Conservation (phyloP, 2,797 vertebrate genomes). For the Carapus acus region DNA sequence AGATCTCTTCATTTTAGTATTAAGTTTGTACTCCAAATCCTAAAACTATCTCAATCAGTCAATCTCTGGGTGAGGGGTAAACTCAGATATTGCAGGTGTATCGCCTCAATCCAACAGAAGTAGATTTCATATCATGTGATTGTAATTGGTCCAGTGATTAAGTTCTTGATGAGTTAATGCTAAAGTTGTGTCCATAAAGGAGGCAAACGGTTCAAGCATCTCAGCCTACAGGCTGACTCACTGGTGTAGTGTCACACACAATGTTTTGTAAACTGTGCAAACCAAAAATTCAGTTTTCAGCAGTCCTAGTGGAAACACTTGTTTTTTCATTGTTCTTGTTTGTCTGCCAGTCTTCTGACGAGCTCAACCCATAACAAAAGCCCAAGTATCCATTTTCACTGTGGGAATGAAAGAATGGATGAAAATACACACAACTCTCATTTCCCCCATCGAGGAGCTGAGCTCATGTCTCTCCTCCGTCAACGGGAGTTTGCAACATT, state of each 20-base stretch:
- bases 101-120: no score
- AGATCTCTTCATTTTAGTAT: no score
- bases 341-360: constrained; percentile 55
- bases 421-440: constrained; percentile 67
- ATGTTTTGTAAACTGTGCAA: constrained; percentile 1
- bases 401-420: constrained; percentile 67
- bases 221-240: constrained; percentile 14
- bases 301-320: constrained; percentile 19
- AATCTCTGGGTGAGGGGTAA: no score
- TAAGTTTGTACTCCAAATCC: no score
- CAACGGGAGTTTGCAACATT: constrained; percentile 2
- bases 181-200: no score
- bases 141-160: no score
- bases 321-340: constrained; percentile 44
- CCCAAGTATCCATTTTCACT: constrained; percentile 62
- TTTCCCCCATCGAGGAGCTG: constrained; percentile 69
- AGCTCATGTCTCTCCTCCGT: constrained; percentile 60
- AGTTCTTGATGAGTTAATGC: no score
- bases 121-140: no score
- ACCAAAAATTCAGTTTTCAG: constrained; percentile 29
- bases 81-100: no score
- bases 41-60: no score
- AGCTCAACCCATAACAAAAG: constrained; percentile 67
- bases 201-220: no score
- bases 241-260: constrained; percentile 4